Percentiles rank a stretch among this genome's conserved stretches.
phyloP scores from a whole-genome alignment of 30 jellyfish, hydroid and myxozoan species.

The Aurelia aurita complex sp. Pacific region DNA sequence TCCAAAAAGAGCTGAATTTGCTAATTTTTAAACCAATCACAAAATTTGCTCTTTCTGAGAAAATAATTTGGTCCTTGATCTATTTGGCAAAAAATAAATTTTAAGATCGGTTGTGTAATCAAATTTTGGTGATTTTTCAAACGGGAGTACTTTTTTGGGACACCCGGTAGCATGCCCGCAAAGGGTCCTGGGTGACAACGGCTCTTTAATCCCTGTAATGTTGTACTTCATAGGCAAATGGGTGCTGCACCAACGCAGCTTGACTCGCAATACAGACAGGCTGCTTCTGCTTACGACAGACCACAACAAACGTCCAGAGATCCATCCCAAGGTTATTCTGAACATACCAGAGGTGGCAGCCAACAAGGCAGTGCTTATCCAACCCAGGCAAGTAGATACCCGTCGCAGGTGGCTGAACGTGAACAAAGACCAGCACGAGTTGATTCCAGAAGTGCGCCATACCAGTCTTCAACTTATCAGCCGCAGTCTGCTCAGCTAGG shows the following conservation, averaged over 20 bases:
- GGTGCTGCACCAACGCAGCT: slow-evolving; percentile 19
- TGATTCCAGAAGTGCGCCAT: slow-evolving; percentile 3
- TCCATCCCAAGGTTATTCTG: not conserved
- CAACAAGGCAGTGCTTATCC: not conserved
- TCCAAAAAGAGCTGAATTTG: too few species aligned
- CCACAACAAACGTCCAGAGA: not conserved
- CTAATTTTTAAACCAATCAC: too few species aligned
- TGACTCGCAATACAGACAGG: slow-evolving; percentile 34
- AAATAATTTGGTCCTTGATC: too few species aligned
- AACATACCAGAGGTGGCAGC: not conserved
- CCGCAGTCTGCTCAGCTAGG: slow-evolving; percentile 35
- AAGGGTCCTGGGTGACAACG: too few species aligned
- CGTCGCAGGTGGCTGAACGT: not conserved
- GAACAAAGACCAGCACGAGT: slow-evolving; percentile 4
- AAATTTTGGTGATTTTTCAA: too few species aligned
- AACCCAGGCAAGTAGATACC: not conserved
- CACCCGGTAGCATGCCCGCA: too few species aligned
- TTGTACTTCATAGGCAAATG: not conserved
- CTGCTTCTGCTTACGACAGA: slow-evolving; percentile 14
- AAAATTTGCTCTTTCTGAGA: too few species aligned
- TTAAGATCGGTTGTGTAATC: too few species aligned
- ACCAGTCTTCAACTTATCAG: not conserved
- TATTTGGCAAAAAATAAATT: too few species aligned
- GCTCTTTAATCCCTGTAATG: not conserved
- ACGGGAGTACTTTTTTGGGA: too few species aligned